Percentiles rank a stretch among this genome's conserved stretches.
Conservation (phyloP, 2,888 invertebrate species). For the Crematogaster levior region DNA sequence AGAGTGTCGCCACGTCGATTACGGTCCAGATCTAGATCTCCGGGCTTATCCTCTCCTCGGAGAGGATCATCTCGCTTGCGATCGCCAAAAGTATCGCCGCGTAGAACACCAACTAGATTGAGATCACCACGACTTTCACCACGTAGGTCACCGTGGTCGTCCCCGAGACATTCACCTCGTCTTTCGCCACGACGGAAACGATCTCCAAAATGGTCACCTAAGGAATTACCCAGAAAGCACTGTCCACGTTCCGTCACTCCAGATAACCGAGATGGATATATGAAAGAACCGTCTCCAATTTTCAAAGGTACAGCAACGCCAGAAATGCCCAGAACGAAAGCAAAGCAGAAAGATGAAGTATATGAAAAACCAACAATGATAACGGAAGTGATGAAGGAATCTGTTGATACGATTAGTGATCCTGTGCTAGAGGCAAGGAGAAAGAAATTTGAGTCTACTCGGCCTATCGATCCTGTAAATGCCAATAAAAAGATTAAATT, state of each 20-base stretch:
- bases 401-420: slow-evolving; percentile 79
- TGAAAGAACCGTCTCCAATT: slow-evolving; percentile 66
- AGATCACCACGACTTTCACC: slow-evolving; percentile 75
- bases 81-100: slow-evolving; percentile 66
- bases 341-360: slow-evolving; percentile 66
- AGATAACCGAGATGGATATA: slow-evolving; percentile 62
- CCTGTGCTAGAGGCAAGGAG: slow-evolving; percentile 87
- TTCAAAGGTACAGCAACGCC: slow-evolving; percentile 64
- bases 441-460: slow-evolving; percentile 86
- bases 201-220: slow-evolving; percentile 78
- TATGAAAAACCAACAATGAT: slow-evolving; percentile 60
- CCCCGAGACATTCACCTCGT: slow-evolving; percentile 77
- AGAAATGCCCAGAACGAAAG: slow-evolving; percentile 58
- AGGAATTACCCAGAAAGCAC: slow-evolving; percentile 74
- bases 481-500: slow-evolving; percentile 86
- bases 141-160: slow-evolving; percentile 75
- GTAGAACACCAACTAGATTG: slow-evolving; percentile 66
- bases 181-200: slow-evolving; percentile 76
- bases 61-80: slow-evolving; percentile 64
- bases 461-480: slow-evolving; percentile 85
- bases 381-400: slow-evolving; percentile 61
- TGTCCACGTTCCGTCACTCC: slow-evolving; percentile 72
- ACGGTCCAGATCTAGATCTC: slow-evolving; percentile 73
- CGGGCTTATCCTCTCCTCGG: slow-evolving; percentile 72
- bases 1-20: slow-evolving; percentile 63